These are phyloP conservation scores for Mythimna vitellina DNA, from an alignment of 2,888 invertebrate species.

Conservation along the genomic window DNA sequence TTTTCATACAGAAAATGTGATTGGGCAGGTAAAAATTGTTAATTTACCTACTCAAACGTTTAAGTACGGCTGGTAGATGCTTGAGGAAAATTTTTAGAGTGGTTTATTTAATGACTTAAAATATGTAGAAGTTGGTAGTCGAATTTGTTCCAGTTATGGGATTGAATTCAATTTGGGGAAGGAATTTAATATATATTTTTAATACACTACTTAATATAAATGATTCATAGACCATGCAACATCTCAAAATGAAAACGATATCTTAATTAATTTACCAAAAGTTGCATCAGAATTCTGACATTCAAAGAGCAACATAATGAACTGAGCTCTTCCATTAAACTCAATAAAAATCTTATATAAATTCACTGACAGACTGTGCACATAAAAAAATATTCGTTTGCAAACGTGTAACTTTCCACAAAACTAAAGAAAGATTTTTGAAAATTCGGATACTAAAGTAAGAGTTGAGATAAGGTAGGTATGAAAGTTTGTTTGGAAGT, in stretches of 20 bases:
- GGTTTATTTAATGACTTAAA: not conserved
- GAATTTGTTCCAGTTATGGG: not conserved
- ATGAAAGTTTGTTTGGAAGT: not conserved
- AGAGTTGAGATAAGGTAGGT: not conserved
- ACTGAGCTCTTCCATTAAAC: too few species aligned
- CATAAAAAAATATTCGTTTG: too few species aligned
- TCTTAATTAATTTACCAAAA: too few species aligned
- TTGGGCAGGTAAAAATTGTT: not conserved
- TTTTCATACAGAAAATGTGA: not conserved
- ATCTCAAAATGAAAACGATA: too few species aligned
- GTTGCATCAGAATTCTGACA: too few species aligned
- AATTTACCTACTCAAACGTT: not conserved
- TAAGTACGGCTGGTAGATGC: not conserved
- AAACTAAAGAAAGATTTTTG: not conserved
- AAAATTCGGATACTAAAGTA: not conserved
- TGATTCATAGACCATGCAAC: not conserved
- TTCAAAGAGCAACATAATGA: too few species aligned
- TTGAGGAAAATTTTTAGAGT: conserved; percentile 17
- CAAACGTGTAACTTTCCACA: not conserved
- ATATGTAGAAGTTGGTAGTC: not conserved
- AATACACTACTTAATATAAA: not conserved
- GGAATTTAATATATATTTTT: not conserved
- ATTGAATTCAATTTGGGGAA: not conserved
- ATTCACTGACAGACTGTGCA: not conserved
- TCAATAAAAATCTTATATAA: not conserved